A percentile compares a stretch with the other conserved stretches of the same genome.
Evolutionary conservation across 2,888 invertebrate species (phyloP).

Genomic region (Acleris emargana): DNA sequence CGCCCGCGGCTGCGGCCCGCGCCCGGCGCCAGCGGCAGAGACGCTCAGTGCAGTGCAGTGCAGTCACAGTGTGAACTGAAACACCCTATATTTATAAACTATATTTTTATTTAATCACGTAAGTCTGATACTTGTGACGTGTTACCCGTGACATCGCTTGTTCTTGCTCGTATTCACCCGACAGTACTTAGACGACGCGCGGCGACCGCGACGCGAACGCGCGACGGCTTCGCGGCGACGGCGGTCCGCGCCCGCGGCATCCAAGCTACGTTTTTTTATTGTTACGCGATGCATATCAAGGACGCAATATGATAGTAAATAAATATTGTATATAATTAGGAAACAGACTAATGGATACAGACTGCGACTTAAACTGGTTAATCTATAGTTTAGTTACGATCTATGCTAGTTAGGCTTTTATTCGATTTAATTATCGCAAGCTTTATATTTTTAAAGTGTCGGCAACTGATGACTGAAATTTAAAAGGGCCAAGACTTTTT

Average conservation of each 20-base stretch:
- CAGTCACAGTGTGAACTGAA: slow-evolving; percentile 56
- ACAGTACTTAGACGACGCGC: slow-evolving; percentile 73
- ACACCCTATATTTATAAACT: slow-evolving; percentile 74
- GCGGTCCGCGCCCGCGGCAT: slow-evolving; percentile 71
- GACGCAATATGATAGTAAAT: slow-evolving; percentile 84
- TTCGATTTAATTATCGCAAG: slow-evolving; percentile 78
- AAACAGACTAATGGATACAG: slow-evolving; percentile 77
- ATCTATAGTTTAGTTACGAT: slow-evolving; percentile 79
- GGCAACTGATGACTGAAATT: slow-evolving; percentile 79
- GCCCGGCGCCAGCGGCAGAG: slow-evolving; percentile 88
- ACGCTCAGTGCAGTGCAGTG: too few relatives aligned
- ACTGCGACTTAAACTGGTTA: slow-evolving; percentile 78
- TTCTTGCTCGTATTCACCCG: slow-evolving; percentile 75
- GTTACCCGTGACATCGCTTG: slow-evolving; percentile 76
- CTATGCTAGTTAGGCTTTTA: slow-evolving; percentile 79
- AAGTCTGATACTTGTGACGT: slow-evolving; percentile 78
- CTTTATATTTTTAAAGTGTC: slow-evolving; percentile 75
- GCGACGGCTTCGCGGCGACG: slow-evolving; percentile 46
- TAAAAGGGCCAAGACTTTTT: slow-evolving; percentile 76
- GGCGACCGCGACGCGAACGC: slow-evolving; percentile 51
- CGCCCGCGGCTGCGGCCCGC: slow-evolving; percentile 93
- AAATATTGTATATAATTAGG: slow-evolving; percentile 83
- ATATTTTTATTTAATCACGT: slow-evolving; percentile 82
- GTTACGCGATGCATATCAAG: slow-evolving; percentile 84
- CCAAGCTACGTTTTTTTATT: slow-evolving; percentile 82